Evolutionary conservation across 92 coral and sea anemone genomes (phyloP), one percentile per base, ranked within the genome.

Genomic region (Umimayanthus chanpuru): DNA sequence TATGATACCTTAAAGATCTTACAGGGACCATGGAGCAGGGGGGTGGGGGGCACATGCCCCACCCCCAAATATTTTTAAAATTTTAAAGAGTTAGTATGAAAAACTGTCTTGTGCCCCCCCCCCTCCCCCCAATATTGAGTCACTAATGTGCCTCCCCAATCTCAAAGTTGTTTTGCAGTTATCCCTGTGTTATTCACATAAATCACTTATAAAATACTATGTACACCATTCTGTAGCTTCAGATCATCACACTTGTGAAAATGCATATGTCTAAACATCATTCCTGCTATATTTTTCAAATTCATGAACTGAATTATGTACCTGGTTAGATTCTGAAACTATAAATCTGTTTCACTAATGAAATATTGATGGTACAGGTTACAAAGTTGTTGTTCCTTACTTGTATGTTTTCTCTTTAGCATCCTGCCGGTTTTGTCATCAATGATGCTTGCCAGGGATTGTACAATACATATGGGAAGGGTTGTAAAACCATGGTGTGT

Each of bases 391-490:
- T 53, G 7, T 21, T 26, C 26, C 25, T 39, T 4, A 8, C 38
- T 43, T 72, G 58, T 7, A 25, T 44, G 23, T 39, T 16, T 58
- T 66, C 44, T 77, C 40, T 86, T 3, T 66, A 97, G 98, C 98
- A 97, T 85, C 98, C 99, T 75, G 96, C 96, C 49, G 96, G 98
- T 72, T 95, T 79, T 85, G 76, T 97, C n/a, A 94, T 97, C 89
- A 95, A 97, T 89, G 95, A 95, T 89, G 93, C 94, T n/a, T 97
- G 99, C 76, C 96, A 97, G 67, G 94, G 97, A 39, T 91, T 94
- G 91, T 88, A 90, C 89, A 95, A 95, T 88, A 92, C 88, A 44
- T 91, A 88, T 87, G 93, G 98, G 47, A 91, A 94, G 77, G 96
- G 96, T 73, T 94, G 97, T 85, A 95, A 92, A 86, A 95, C 99